Conservation (phyloP, 1,140 invertebrate genomes). For the Lordiphosa collinella region DNA sequence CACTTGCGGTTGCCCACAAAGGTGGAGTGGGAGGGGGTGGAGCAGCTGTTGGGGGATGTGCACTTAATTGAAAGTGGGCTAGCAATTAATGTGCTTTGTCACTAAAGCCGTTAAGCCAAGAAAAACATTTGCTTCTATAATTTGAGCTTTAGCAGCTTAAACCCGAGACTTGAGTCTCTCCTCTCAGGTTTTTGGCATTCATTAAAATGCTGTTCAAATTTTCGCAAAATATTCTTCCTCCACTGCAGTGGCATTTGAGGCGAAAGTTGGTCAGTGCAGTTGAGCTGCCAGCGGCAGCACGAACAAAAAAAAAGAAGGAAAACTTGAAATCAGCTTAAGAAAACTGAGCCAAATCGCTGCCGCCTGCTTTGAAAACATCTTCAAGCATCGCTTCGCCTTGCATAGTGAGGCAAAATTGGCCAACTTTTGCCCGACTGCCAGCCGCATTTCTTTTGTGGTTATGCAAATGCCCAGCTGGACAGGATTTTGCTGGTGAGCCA, state of each 20-base stretch:
- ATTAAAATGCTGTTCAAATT: slow-evolving; percentile 49
- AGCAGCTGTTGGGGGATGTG: slow-evolving; percentile 25
- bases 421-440: slow-evolving; percentile 12
- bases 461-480: slow-evolving; percentile 55
- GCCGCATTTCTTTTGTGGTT: slow-evolving; percentile 56
- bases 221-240: no score
- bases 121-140: slow-evolving; percentile 50
- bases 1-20: slow-evolving; percentile 62
- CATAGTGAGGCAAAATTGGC: slow-evolving; percentile 4
- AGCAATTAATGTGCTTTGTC: slow-evolving; percentile 76
- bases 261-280: slow-evolving; percentile 3
- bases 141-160: slow-evolving; percentile 54
- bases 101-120: slow-evolving; percentile 69
- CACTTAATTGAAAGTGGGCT: slow-evolving; percentile 73
- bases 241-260: slow-evolving; percentile 15
- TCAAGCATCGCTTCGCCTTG: slow-evolving; percentile 33
- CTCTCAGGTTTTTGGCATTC: slow-evolving; percentile 38
- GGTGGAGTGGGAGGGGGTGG: not conserved
- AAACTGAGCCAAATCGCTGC: slow-evolving; percentile 39
- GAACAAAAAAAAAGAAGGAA: not conserved
- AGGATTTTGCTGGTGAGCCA: slow-evolving; percentile 33
- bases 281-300: slow-evolving; percentile 12
- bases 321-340: slow-evolving; percentile 71
- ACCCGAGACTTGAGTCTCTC: not conserved
- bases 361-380: slow-evolving; percentile 25